Conservation (phyloP, 2,113 vertebrate species). For the Bothrops jararaca region DNA sequence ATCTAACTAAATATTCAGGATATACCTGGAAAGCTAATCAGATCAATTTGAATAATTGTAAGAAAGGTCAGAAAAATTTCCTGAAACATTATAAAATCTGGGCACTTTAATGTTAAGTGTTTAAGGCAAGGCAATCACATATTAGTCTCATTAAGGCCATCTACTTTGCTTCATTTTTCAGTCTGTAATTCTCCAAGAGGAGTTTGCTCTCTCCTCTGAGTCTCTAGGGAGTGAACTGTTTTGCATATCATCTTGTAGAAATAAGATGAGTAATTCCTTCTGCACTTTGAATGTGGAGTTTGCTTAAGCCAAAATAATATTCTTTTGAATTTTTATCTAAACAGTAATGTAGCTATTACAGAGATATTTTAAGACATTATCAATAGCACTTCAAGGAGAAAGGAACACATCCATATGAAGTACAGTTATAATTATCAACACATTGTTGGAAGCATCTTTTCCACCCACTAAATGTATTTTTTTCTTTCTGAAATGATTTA, state of each 20-base stretch:
- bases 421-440: not conserved
- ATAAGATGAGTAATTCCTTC: not conserved
- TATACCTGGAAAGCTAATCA: not conserved
- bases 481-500: not conserved
- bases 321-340: not conserved
- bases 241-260: not conserved
- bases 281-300: not conserved
- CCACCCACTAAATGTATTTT: not conserved
- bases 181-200: not conserved
- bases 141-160: not conserved
- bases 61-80: not conserved
- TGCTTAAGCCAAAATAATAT: not conserved
- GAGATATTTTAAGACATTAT: not conserved
- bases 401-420: not conserved
- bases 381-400: not conserved
- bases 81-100: not conserved
- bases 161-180: not conserved
- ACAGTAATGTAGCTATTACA: not conserved
- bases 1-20: constrained; percentile 26
- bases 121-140: not conserved
- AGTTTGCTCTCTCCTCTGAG: not conserved
- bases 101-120: not conserved
- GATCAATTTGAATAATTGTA: not conserved
- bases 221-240: not conserved
- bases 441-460: not conserved